phyloP scores from a whole-genome alignment of 2,888 invertebrate species.

The Nomada fabriciana region DNA sequence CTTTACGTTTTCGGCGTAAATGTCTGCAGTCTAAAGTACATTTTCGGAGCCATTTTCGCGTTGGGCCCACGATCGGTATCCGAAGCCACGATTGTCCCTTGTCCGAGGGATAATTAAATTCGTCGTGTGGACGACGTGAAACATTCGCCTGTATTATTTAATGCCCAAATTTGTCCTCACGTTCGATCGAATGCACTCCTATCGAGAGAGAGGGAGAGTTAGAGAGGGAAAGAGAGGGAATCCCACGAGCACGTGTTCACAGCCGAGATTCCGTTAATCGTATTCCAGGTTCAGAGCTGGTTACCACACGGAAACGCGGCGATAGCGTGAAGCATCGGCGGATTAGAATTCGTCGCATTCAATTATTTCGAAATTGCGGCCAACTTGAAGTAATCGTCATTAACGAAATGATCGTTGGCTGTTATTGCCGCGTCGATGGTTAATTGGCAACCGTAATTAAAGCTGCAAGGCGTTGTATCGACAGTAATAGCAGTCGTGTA shows the following conservation, averaged over 20 bases:
- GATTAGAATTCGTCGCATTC: constrained; percentile 57
- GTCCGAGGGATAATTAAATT: constrained; percentile 32
- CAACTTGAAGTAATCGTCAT: constrained; percentile 59
- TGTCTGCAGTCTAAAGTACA: no score
- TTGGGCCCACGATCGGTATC: neutral
- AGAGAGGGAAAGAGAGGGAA: neutral
- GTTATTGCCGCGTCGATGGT: constrained; percentile 43
- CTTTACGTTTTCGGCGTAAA: no score
- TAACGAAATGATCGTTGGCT: constrained; percentile 48
- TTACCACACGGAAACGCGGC: constrained; percentile 44
- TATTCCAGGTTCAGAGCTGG: constrained; percentile 39
- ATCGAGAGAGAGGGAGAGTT: neutral
- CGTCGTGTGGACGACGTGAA: constrained; percentile 27
- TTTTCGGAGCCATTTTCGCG: neutral
- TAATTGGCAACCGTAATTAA: constrained; percentile 25
- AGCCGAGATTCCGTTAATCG: constrained; percentile 52
- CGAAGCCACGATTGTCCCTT: constrained; percentile 6
- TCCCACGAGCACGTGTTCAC: constrained; percentile 22
- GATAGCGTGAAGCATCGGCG: constrained; percentile 47
- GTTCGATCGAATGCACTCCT: constrained; percentile 9
- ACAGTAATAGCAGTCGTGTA: no score
- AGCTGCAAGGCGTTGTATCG: constrained; percentile 25
- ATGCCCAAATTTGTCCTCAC: constrained; percentile 34
- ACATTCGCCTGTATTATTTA: constrained; percentile 42
- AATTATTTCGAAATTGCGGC: constrained; percentile 66